phyloP scores from a whole-genome alignment of 2,888 invertebrate species.

The Drosophila emarginata region DNA sequence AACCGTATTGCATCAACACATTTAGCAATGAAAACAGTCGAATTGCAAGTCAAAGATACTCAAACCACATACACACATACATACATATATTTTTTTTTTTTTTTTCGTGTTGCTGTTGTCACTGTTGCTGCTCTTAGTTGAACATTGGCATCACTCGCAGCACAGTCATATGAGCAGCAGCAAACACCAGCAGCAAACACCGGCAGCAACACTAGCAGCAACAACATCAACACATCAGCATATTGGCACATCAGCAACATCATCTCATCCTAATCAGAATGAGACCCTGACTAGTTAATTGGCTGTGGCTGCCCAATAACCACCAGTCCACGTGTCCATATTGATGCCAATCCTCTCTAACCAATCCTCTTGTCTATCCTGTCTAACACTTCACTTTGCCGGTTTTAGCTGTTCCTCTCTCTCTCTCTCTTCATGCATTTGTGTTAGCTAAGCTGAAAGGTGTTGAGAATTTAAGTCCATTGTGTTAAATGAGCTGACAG shows the following conservation, averaged over 20 bases:
- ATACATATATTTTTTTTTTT: not conserved
- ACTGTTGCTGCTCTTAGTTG: conserved; percentile 1
- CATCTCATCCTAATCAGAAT: conserved; percentile 10
- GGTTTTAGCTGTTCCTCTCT: not conserved
- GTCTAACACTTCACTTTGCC: not conserved
- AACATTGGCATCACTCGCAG: conserved; percentile 24
- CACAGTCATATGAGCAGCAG: conserved; percentile 10
- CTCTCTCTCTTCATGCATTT: not conserved
- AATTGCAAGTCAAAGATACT: conserved; percentile 2
- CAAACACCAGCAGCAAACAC: not conserved
- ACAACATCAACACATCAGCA: conserved; percentile 6
- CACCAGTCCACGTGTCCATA: conserved; percentile 24
- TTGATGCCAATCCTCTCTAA: not conserved
- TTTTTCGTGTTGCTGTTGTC: conserved; percentile 16
- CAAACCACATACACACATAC: not conserved
- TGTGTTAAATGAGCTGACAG: conserved; percentile 14
- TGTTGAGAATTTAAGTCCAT: conserved; percentile 1
- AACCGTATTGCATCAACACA: conserved; percentile 10
- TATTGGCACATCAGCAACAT: conserved; percentile 3
- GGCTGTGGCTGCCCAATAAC: conserved; percentile 60
- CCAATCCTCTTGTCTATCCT: not conserved
- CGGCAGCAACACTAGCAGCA: not conserved
- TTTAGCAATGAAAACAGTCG: conserved; percentile 15
- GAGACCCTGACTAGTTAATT: conserved; percentile 46
- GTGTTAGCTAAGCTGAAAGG: conserved; percentile 2